Conservation (phyloP, 2,797 vertebrate species). For the Sebastes baramenuke region DNA sequence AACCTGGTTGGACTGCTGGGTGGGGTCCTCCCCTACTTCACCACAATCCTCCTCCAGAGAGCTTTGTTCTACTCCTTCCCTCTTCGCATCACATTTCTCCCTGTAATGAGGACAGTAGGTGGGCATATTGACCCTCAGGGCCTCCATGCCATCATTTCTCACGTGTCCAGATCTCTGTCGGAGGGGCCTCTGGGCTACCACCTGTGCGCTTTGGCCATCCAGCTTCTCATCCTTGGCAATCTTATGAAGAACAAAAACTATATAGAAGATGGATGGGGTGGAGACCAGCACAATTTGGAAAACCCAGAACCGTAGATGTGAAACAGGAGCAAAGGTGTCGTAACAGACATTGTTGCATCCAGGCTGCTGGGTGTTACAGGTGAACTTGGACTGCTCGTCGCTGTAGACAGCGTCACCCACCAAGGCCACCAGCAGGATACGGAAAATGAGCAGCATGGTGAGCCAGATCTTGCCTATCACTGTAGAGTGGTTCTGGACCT, state of each 20-base stretch:
- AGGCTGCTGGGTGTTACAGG: conserved; percentile 76
- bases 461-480: conserved; percentile 80
- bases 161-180: background rate
- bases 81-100: conserved; percentile 38
- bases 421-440: conserved; percentile 74
- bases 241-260: conserved; percentile 75
- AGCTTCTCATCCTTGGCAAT: conserved; percentile 76
- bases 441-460: conserved; percentile 76
- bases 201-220: conserved; percentile 43
- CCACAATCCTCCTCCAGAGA: conserved; percentile 47
- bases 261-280: conserved; percentile 73
- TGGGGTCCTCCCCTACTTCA: conserved; percentile 52
- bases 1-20: conserved; percentile 63
- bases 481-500: conserved; percentile 78
- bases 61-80: conserved; percentile 2
- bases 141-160: conserved; percentile 23
- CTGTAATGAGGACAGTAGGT: conserved; percentile 36
- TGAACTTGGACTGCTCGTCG: conserved; percentile 76
- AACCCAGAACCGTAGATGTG: conserved; percentile 78
- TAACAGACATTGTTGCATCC: conserved; percentile 78
- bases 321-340: conserved; percentile 69
- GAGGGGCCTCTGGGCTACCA: background rate
- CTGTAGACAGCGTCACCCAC: conserved; percentile 73
- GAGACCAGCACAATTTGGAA: conserved; percentile 79
- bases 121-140: conserved; percentile 5